Conservation (phyloP, 1,140 invertebrate species). For the Schlechtendalia chinensis region DNA sequence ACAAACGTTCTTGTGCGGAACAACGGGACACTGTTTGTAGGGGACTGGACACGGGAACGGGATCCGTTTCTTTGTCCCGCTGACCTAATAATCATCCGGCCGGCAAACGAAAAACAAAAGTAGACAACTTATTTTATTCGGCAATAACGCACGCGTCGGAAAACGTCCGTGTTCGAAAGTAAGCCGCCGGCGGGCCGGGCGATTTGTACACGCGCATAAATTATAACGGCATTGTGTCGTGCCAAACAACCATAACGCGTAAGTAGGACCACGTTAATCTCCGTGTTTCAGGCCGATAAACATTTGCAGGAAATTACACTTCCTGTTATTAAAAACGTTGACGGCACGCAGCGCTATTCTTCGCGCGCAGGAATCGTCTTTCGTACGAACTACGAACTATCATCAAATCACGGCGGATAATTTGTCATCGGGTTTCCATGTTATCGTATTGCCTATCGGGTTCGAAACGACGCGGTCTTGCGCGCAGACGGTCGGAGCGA, state of each 20-base stretch:
- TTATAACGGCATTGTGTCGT: constrained; percentile 30
- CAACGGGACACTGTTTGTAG: too few relatives aligned
- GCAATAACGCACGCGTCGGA: too few relatives aligned
- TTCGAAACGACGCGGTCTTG: too few relatives aligned
- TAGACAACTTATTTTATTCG: too few relatives aligned
- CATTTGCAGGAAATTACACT: constrained; percentile 37
- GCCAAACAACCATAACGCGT: constrained; percentile 18
- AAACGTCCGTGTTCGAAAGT: not conserved
- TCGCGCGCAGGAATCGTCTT: not conserved
- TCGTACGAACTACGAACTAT: not conserved
- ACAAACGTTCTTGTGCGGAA: too few relatives aligned
- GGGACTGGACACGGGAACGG: too few relatives aligned
- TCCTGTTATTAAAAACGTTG: constrained; percentile 43
- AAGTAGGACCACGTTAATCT: constrained; percentile 37
- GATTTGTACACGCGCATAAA: not conserved
- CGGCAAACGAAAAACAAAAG: too few relatives aligned
- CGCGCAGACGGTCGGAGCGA: too few relatives aligned
- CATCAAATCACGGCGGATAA: not conserved
- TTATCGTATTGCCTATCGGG: too few relatives aligned
- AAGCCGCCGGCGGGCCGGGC: not conserved
- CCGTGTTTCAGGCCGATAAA: constrained; percentile 29
- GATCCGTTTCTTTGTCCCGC: too few relatives aligned
- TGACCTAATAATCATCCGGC: too few relatives aligned
- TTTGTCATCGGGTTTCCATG: too few relatives aligned
- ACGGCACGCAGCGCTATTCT: constrained; percentile 5